These are phyloP conservation scores for Omphaloscelis lunosa DNA, from an alignment of 2,888 invertebrate species.

Conservation along the genomic window DNA sequence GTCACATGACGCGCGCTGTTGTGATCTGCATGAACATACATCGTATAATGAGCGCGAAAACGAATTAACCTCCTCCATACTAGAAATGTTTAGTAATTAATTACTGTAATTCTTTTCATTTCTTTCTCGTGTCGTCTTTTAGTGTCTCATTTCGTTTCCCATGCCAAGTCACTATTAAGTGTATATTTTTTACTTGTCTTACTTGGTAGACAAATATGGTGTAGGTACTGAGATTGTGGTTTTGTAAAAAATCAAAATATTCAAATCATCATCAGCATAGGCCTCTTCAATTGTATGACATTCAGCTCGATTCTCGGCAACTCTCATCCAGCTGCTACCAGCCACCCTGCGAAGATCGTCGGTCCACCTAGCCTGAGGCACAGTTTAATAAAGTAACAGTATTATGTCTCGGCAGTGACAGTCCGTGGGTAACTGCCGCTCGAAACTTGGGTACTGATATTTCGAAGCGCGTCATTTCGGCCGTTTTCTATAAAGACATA, in stretches of 20 bases:
- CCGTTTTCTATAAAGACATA: no score
- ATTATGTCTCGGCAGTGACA: no score
- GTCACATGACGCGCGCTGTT: background rate
- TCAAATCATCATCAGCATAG: background rate
- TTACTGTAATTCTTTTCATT: background rate
- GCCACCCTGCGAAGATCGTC: background rate
- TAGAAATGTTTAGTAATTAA: background rate
- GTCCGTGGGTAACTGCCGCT: no score
- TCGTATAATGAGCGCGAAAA: background rate
- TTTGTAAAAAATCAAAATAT: background rate
- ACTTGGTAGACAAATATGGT: background rate
- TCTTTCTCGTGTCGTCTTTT: no score
- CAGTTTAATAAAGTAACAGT: no score
- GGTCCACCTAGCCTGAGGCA: background rate
- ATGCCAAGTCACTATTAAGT: conserved; percentile 3
- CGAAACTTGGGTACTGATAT: no score
- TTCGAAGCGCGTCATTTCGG: no score
- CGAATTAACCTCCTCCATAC: no score
- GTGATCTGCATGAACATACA: background rate
- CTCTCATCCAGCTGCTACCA: background rate
- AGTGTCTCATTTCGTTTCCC: background rate
- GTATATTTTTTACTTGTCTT: background rate
- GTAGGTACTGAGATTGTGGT: background rate
- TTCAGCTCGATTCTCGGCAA: background rate
- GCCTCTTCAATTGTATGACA: background rate